Evolutionary conservation across 2,113 vertebrate genomes (phyloP).

Genomic region (Phylloscopus whistleri): DNA sequence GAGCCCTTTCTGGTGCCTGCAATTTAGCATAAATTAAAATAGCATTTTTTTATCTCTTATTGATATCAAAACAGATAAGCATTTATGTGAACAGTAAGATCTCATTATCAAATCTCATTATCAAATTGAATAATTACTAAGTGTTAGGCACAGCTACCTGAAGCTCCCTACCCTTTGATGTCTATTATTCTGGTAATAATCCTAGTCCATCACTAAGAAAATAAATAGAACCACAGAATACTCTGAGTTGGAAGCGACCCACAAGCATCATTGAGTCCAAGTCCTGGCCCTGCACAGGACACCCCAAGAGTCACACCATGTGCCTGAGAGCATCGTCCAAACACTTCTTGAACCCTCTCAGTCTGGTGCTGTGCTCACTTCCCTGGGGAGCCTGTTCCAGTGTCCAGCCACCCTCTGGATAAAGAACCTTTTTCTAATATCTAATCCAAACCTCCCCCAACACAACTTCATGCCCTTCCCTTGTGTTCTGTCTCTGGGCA

Average conservation of each 20-base stretch:
- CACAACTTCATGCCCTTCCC: neutral
- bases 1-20: neutral
- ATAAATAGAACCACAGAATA: neutral
- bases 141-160: neutral
- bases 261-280: fast-evolving
- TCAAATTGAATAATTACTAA: neutral
- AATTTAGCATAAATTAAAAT: neutral
- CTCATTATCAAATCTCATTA: neutral
- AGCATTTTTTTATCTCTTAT: neutral
- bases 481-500: neutral
- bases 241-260: neutral
- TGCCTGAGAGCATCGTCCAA: neutral
- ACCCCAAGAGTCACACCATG: neutral
- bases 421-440: neutral
- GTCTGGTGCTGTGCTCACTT: neutral
- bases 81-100: neutral
- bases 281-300: neutral
- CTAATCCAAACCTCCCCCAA: neutral
- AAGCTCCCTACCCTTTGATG: neutral
- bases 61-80: neutral
- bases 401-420: neutral
- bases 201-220: neutral
- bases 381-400: neutral
- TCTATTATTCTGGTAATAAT: neutral
- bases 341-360: neutral